Conservation (phyloP, 2,888 invertebrate genomes). For the Zygaena filipendulae region DNA sequence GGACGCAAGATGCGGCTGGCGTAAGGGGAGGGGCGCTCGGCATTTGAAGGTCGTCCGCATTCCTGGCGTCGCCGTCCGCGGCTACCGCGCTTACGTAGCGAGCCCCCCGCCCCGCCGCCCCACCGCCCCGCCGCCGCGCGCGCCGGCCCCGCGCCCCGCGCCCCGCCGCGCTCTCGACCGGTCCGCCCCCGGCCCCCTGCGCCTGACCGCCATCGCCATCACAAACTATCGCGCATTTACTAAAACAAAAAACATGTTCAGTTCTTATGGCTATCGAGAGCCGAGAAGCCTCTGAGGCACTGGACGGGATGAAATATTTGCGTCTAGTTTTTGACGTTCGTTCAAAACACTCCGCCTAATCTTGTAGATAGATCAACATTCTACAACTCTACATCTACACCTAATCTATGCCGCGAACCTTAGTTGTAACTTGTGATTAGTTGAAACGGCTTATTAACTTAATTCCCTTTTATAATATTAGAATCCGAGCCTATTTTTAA, state of each 20-base stretch:
- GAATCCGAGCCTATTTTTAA: not conserved
- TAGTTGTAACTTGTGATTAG: not conserved
- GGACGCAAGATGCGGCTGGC: constrained; percentile 66
- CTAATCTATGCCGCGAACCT: too few relatives aligned
- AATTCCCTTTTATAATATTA: not conserved
- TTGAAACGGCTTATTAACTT: not conserved
- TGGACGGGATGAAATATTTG: constrained; percentile 65
- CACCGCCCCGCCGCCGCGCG: constrained; percentile 21
- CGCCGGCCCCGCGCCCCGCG: constrained; percentile 24
- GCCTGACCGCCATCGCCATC: constrained; percentile 55
- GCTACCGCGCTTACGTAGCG: constrained; percentile 70
- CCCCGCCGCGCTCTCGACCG: constrained; percentile 39
- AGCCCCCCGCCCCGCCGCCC: constrained; percentile 31
- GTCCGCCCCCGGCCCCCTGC: too few relatives aligned
- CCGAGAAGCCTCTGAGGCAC: constrained; percentile 58
- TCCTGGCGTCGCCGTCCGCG: constrained; percentile 66
- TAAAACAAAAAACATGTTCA: constrained; percentile 62
- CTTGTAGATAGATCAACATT: too few relatives aligned
- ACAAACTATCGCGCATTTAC: constrained; percentile 63
- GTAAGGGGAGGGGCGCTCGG: constrained; percentile 46
- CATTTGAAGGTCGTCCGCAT: constrained; percentile 69
- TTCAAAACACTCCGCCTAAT: not conserved
- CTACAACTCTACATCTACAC: too few relatives aligned
- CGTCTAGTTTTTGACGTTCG: constrained; percentile 42
- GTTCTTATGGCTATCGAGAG: constrained; percentile 60